Base-by-base conservation (phyloP, 92 coral and sea anemone species). In the Porites divaricata region DNA sequence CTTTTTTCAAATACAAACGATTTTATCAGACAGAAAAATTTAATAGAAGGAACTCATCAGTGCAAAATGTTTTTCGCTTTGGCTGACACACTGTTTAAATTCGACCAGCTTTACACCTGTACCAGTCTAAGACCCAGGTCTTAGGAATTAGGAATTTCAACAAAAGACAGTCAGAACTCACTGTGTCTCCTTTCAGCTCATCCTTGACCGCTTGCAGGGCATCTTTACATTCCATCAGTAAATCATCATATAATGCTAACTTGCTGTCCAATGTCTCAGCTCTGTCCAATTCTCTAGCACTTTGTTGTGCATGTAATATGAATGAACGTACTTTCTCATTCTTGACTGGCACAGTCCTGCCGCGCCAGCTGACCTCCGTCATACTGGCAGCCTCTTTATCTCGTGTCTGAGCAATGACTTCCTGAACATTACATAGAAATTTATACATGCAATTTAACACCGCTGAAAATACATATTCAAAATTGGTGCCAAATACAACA, bases 201-300 rank as follows among this genome's bases (percentile, higher is more conserved):
- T 97, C 99, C 70, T 91, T 97, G 70, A 97, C 87, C 48, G 94
- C 96, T 83, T 97, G 99, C 86, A 93, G 74, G 14, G 95, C 99
- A 93, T 97, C 99, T 80, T 97, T 97, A 83, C 99, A 95, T 50
- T 97, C 99, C 98, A 97, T 92, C 87, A 97, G 87, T 83, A 97
- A 84, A 62, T 89, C 93, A 67, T 97, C 99, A 83, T 95, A 97
- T 88, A 97, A 85, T 9, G 95, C 80, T 95, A 97, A 91, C 87
- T 95, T 95, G 87, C 93, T 90, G 58, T 97, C 99, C 57, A 93
- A 67, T 57, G 83, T 91, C 53, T 91, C 97, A 66, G 99, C 99
- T 70, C 95, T 85, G 48, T 91, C 95, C 66, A 97, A 87, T 67
- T 97, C 99, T 51, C 95, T 77, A 67, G 95, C 88, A 79, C 93